Evolutionary conservation across 2,888 invertebrate species (phyloP).

Genomic region (Ctenicera cuprea): DNA sequence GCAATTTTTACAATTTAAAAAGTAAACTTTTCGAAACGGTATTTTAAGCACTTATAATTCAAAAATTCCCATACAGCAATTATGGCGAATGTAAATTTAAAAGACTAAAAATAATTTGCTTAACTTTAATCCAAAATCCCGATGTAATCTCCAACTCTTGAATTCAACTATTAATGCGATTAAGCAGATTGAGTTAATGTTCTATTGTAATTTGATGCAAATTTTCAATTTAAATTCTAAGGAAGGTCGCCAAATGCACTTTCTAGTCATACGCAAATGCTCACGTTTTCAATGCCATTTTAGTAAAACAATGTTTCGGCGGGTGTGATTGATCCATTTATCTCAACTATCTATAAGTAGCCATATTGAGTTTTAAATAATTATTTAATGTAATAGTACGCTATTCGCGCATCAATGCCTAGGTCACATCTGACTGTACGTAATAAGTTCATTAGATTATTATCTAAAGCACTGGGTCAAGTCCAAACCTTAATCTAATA

Average conservation of each 20-base stretch:
- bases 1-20: too few relatives aligned
- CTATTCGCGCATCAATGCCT: constrained; percentile 62
- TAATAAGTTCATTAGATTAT: constrained; percentile 48
- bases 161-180: constrained; percentile 8
- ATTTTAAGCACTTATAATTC: too few relatives aligned
- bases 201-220: constrained; percentile 2
- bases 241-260: constrained; percentile 14
- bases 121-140: too few relatives aligned
- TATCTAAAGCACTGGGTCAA: constrained; percentile 56
- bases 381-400: constrained; percentile 23
- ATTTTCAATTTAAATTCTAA: constrained; percentile 14
- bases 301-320: not conserved
- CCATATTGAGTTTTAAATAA: constrained; percentile 10
- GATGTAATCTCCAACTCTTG: too few relatives aligned
- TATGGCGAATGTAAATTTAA: too few relatives aligned
- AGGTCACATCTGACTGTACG: constrained; percentile 58
- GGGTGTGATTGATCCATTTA: constrained; percentile 14
- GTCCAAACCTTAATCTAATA: constrained; percentile 29
- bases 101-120: too few relatives aligned
- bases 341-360: not conserved
- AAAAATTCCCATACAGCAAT: too few relatives aligned
- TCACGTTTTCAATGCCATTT: constrained; percentile 2
- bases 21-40: too few relatives aligned
- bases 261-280: not conserved
- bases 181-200: not conserved